phyloP scores from a whole-genome alignment of 2,888 invertebrate genomes.

The Machimus atricapillus region DNA sequence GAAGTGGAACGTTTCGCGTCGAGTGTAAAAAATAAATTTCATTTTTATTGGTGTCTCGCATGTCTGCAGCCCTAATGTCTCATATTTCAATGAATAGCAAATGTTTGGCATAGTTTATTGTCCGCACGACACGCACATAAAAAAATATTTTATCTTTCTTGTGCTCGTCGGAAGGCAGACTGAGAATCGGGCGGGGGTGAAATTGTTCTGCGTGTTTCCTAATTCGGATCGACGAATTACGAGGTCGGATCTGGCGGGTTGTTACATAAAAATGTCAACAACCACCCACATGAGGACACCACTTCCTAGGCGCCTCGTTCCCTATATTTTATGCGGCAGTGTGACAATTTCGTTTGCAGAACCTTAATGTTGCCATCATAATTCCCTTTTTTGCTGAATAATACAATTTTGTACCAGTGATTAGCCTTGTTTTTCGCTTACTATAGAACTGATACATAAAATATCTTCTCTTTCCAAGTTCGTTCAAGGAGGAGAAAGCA shows the following conservation, averaged over 20 bases:
- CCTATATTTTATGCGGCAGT: not conserved
- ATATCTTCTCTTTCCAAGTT: not conserved
- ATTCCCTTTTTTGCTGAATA: not conserved
- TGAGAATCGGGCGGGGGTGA: not conserved
- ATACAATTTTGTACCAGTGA: not conserved
- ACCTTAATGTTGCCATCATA: not conserved
- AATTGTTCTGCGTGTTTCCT: not conserved
- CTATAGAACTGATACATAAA: not conserved
- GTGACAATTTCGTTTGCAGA: not conserved
- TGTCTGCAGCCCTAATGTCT: not conserved
- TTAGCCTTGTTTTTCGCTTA: not conserved
- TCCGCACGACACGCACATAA: slow-evolving; percentile 9
- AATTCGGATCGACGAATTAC: not conserved
- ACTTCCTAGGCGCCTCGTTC: not conserved
- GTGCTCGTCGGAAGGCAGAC: not conserved
- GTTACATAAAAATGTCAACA: not conserved
- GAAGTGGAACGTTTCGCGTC: not conserved
- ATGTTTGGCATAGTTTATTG: slow-evolving; percentile 10
- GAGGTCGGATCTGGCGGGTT: not conserved
- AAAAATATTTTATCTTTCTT: not conserved
- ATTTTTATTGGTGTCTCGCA: slow-evolving; percentile 19
- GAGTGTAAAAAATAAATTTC: slow-evolving; percentile 6
- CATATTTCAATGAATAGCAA: slow-evolving; percentile 12
- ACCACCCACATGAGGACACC: not conserved
- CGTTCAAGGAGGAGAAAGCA: not conserved